Conservation (phyloP, 2,113 vertebrate genomes). For the Melanocharis versteri region DNA sequence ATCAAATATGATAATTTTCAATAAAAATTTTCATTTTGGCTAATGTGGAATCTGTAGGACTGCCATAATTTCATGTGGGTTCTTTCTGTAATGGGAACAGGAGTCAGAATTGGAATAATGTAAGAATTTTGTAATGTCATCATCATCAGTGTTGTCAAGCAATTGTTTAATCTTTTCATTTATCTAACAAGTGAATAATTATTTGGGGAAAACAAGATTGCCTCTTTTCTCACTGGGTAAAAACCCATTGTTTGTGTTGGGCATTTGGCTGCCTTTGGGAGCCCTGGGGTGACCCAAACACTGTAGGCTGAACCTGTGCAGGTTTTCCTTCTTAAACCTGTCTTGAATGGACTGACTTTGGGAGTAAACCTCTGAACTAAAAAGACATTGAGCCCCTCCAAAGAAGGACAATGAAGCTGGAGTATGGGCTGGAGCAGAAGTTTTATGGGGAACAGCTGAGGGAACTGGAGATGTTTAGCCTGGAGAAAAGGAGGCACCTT, state of each 20-base stretch:
- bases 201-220: background rate
- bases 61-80: rapidly evolving
- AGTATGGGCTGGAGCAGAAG: background rate
- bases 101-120: background rate
- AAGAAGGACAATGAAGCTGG: background rate
- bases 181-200: background rate
- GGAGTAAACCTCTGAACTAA: background rate
- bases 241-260: background rate
- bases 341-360: background rate
- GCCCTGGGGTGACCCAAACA: too few relatives aligned
- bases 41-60: background rate
- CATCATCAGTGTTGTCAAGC: background rate
- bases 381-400: background rate
- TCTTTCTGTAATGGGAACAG: background rate
- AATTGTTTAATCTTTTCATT: background rate
- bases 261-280: background rate
- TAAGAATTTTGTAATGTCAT: background rate
- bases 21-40: background rate
- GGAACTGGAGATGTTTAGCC: background rate
- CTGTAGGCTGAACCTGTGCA: rapidly evolving
- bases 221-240: background rate
- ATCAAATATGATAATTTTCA: background rate
- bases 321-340: background rate
- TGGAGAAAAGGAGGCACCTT: background rate
- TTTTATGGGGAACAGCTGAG: background rate